These are phyloP conservation scores for Caenorhabditis wallacei DNA, from an alignment of 2,888 invertebrate genomes.

Conservation along the genomic window DNA sequence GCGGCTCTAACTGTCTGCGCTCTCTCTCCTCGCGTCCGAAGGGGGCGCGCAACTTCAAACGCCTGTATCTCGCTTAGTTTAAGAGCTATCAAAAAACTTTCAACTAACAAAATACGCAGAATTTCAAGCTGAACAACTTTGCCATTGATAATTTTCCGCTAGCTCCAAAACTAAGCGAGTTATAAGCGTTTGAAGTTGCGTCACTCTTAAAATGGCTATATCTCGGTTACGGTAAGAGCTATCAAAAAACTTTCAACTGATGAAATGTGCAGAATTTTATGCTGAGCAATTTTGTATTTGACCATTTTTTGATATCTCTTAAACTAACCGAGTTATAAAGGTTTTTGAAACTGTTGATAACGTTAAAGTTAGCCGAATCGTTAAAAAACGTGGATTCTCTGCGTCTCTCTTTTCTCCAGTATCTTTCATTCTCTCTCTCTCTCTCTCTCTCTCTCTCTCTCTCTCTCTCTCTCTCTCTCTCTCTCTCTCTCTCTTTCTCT, in stretches of 20 bases:
- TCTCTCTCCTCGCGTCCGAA: too few relatives aligned
- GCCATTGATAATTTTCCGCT: background rate
- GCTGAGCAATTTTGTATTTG: background rate
- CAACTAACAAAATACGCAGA: background rate
- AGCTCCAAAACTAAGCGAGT: background rate
- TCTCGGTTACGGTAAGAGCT: background rate
- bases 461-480: too few relatives aligned
- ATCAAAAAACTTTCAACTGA: background rate
- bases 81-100: background rate
- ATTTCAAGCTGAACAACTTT: background rate
- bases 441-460: too few relatives aligned
- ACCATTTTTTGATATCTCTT: background rate
- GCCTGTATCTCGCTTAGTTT: background rate
- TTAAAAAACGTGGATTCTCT: too few relatives aligned
- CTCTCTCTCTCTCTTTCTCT: too few relatives aligned
- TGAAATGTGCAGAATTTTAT: background rate
- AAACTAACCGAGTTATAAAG: too few relatives aligned
- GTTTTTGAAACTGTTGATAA: too few relatives aligned
- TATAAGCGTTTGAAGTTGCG: background rate
- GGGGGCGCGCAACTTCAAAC: too few relatives aligned
- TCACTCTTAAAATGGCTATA: background rate
- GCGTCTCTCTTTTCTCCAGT: too few relatives aligned
- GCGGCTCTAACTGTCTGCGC: too few relatives aligned
- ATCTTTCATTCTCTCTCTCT: too few relatives aligned
- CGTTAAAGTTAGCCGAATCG: too few relatives aligned